phyloP scores from a whole-genome alignment of 2,797 vertebrate genomes.

The Paedocypris micromegethes region DNA sequence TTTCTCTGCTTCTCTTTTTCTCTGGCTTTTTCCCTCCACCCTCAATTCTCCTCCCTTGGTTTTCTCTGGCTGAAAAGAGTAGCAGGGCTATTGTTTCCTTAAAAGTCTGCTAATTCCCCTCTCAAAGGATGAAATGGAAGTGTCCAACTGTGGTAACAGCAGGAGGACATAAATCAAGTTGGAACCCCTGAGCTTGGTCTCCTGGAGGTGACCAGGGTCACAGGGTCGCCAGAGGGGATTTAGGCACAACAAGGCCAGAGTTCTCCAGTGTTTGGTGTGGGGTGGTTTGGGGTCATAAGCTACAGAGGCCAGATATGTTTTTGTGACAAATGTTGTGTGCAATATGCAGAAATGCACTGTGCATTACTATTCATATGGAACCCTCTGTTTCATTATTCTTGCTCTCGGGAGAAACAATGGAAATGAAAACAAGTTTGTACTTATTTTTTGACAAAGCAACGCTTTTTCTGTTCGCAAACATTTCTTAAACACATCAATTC shows the following conservation, averaged over 20 bases:
- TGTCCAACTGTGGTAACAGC: constrained; percentile 85
- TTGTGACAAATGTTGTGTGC: constrained; percentile 18
- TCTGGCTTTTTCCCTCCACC: constrained; percentile 33
- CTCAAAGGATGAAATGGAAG: constrained; percentile 91
- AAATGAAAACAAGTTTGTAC: constrained; percentile 47
- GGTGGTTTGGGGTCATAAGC: constrained; percentile 46
- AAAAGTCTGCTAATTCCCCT: constrained; percentile 78
- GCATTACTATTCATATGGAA: constrained; percentile 11
- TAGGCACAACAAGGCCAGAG: constrained; percentile 62
- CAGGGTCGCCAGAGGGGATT: constrained; percentile 66
- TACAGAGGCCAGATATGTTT: constrained; percentile 44
- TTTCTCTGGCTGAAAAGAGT: constrained; percentile 60
- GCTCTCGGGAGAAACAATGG: constrained; percentile 19
- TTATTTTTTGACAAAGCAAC: constrained; percentile 50
- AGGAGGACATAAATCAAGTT: constrained; percentile 96
- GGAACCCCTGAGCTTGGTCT: constrained; percentile 77
- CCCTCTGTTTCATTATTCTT: constrained; percentile 22
- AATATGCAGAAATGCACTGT: constrained; percentile 16
- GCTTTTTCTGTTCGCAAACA: constrained; percentile 58
- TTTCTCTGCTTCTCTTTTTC: constrained; percentile 34
- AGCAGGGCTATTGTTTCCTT: constrained; percentile 78
- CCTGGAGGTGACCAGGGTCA: constrained; percentile 81
- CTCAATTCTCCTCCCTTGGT: constrained; percentile 23
- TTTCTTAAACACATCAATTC: constrained; percentile 46
- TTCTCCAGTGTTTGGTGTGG: constrained; percentile 34